Evolutionary conservation across 2,113 vertebrate genomes (phyloP).

Genomic region (Phalacrocorax carbo): DNA sequence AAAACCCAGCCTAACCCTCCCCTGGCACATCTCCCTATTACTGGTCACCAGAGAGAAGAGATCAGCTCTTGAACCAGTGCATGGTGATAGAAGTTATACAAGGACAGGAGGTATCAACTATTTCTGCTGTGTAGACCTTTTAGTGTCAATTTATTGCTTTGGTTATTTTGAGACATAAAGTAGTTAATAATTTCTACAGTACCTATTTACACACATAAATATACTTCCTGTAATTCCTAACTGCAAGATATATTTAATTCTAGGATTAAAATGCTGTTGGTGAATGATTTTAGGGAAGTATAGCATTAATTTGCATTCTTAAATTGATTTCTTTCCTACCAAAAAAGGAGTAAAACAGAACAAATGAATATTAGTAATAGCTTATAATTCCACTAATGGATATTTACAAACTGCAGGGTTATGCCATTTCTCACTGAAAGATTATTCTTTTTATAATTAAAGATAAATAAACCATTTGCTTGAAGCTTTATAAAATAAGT

Average conservation of each 20-base stretch:
- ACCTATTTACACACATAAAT: conserved; percentile 4
- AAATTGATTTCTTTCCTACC: conserved; percentile 5
- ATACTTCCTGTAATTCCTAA: neutral
- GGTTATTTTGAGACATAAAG: conserved; percentile 20
- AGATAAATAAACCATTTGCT: neutral
- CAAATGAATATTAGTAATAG: conserved; percentile 27
- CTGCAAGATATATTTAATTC: conserved; percentile 35
- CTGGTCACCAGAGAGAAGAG: too few species aligned
- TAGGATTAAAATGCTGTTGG: conserved; percentile 6
- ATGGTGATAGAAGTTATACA: neutral
- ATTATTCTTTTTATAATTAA: conserved; percentile 19
- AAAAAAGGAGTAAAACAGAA: conserved; percentile 44
- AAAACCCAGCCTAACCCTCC: too few species aligned
- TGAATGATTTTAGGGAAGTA: conserved; percentile 47
- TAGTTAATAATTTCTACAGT: conserved; percentile 22
- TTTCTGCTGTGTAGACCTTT: neutral
- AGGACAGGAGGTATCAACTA: neutral
- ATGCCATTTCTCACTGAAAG: neutral
- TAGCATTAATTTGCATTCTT: conserved; percentile 40
- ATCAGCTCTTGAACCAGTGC: neutral
- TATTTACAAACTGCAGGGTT: conserved; percentile 35
- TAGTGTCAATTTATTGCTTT: neutral
- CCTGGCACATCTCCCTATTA: too few species aligned
- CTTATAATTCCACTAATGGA: neutral
- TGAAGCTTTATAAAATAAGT: neutral